phyloP scores from a whole-genome alignment of 2,113 vertebrate genomes.

The Serilophus lunatus region DNA sequence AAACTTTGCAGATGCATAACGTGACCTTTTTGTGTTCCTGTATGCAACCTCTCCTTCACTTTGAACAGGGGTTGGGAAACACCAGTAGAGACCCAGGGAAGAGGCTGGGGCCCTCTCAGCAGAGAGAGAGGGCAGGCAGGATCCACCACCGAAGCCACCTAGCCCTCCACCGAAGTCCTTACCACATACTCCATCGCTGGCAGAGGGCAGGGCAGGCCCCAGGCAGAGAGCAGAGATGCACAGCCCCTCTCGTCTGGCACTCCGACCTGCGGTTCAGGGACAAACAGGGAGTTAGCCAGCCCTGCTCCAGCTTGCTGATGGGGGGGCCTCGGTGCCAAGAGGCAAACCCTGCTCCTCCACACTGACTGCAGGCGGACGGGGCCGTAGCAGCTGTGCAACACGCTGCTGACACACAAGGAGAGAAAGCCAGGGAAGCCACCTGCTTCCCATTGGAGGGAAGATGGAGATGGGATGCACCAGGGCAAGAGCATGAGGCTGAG shows the following conservation, averaged over 20 bases:
- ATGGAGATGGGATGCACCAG: accelerated
- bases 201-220: conserved; percentile 20
- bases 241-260: conserved; percentile 41
- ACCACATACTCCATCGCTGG: conserved; percentile 61
- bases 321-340: neutral
- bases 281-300: conserved; percentile 56
- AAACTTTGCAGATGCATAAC: neutral
- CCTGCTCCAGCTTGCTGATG: neutral
- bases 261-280: conserved; percentile 44
- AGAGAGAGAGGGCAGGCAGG: neutral
- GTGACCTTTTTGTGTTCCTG: neutral
- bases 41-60: accelerated
- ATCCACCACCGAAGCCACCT: conserved; percentile 49
- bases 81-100: neutral
- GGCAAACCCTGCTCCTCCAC: neutral
- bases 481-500: neutral
- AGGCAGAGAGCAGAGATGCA: conserved; percentile 7
- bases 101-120: neutral
- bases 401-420: accelerated
- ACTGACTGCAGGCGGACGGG: neutral
- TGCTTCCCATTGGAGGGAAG: neutral
- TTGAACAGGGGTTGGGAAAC: neutral
- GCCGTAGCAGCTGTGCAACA: accelerated
- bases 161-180: conserved; percentile 56
- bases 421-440: neutral